Evolutionary conservation across 2,888 invertebrate species (phyloP), one percentile per base, ranked within the genome.

Genomic region (Netelia fuscicornis): DNA sequence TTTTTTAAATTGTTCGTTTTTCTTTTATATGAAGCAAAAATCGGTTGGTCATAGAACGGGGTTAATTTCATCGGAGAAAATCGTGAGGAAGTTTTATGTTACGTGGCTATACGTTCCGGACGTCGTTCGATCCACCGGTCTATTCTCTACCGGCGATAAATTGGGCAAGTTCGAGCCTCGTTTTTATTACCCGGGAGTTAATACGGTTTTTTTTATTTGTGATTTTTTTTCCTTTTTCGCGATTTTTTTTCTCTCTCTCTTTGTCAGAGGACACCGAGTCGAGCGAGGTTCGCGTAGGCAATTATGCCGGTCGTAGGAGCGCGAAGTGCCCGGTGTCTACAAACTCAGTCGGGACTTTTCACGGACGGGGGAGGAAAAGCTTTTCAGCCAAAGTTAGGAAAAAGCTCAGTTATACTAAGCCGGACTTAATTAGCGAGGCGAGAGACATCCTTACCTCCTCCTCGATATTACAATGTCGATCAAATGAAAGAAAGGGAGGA

Each of bases 341-440:
- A 30, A 56, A 56, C 56, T 58, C 56, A 10, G 9, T 10, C 10
- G 44, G 17, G 67, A 67, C 17, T 42, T 71, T 37, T 37, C n/a
- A 8, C 17, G 13, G 9, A 52, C 23, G n/a, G 58, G 20, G 20
- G 17, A 17, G 17, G 54, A 2, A 9, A 58, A 20, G 58, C 56
- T 58, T 71, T 56, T 56, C 9, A 11, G 37, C 20, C 5, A 71
- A 71, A 71, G n/a, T 56, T 56, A 13, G 56, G 17, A 17, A 70
- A 62, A 70, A 30, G n/a, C 56, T 70, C 37, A 56, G 25, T 37
- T 54, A 56, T 54, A 37, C 58, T 25, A 70, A 70, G 70, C 56
- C 70, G 54, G 70, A 70, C 70, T 70, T 30, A 70, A 70, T 70
- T 70, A 70, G 70, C 70, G 54, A 37, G 56, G 70, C 70, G 54